A percentile compares a stretch with the other conserved stretches of the same genome.
Conservation (phyloP, 2,888 invertebrate genomes). For the Pandemis heparana region DNA sequence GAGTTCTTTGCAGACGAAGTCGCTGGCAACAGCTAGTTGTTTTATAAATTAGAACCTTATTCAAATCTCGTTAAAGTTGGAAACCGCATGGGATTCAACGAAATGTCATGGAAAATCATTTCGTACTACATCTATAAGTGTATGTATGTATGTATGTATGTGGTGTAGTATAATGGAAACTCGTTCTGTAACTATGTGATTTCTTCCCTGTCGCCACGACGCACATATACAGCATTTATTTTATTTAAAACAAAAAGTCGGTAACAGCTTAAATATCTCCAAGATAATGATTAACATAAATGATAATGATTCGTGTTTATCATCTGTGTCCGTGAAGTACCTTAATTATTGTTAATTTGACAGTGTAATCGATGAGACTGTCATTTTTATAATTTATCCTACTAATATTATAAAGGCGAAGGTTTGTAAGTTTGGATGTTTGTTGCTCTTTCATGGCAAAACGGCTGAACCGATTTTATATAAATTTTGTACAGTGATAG, state of each 20-base stretch:
- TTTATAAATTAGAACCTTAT: no score
- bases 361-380: background rate
- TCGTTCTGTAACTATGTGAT: slow-evolving; percentile 52
- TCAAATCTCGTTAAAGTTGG: no score
- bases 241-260: slow-evolving; percentile 15
- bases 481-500: no score
- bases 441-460: no score
- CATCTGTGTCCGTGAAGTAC: slow-evolving; percentile 19
- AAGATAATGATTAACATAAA: slow-evolving; percentile 30
- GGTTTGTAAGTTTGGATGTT: no score
- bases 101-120: no score
- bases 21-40: no score
- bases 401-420: no score
- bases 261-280: slow-evolving; percentile 18
- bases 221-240: slow-evolving; percentile 20
- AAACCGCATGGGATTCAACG: no score
- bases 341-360: slow-evolving; percentile 33
- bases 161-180: slow-evolving; percentile 48
- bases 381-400: background rate
- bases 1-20: no score
- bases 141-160: background rate
- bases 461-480: no score
- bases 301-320: slow-evolving; percentile 11
- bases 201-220: slow-evolving; percentile 65
- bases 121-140: no score